Evolutionary conservation across 2,113 vertebrate genomes (phyloP).

Genomic region (Vidua macroura): DNA sequence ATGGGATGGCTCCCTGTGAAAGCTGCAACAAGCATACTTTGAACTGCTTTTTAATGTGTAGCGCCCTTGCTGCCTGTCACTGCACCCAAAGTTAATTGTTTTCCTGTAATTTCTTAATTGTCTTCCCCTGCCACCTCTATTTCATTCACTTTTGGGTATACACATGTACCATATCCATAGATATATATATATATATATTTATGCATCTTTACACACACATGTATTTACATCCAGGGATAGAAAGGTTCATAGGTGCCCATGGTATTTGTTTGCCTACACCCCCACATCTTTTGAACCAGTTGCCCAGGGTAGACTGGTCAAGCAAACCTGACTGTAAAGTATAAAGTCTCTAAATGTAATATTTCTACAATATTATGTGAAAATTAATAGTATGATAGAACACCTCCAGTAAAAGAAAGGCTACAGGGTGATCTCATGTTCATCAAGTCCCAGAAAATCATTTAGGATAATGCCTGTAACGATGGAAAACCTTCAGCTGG

Average conservation of each 20-base stretch:
- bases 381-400: not conserved
- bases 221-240: not conserved
- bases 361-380: not conserved
- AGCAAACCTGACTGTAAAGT: not conserved
- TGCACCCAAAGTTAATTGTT: not conserved
- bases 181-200: not conserved
- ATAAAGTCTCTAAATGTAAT: not conserved
- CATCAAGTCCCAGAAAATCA: not conserved
- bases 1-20: not conserved
- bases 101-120: not conserved
- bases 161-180: not conserved
- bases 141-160: not conserved
- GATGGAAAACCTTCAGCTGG: not conserved
- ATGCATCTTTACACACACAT: not conserved
- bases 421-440: not conserved
- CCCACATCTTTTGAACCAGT: not conserved
- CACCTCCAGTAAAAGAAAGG: not conserved
- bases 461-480: not conserved
- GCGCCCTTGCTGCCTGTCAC: not conserved
- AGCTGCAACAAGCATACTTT: not conserved
- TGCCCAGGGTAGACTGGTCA: not conserved
- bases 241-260: not conserved
- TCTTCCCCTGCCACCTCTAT: not conserved
- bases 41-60: not conserved
- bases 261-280: not conserved